phyloP scores from a whole-genome alignment of 2,113 vertebrate species.

The Tamias sibiricus region DNA sequence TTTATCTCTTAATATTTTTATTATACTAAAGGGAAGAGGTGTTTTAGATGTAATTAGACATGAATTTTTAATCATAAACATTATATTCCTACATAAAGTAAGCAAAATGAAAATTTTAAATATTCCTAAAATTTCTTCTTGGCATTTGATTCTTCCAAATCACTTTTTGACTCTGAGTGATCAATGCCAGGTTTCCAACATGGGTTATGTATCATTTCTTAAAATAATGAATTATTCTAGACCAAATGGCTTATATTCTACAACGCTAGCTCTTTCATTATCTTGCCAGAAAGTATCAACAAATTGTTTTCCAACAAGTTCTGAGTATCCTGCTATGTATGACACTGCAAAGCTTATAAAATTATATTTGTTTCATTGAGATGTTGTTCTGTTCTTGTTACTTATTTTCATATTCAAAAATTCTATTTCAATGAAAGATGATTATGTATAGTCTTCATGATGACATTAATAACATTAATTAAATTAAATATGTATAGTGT shows the following conservation, averaged over 20 bases:
- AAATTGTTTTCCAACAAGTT: slow-evolving; percentile 10
- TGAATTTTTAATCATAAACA: slow-evolving; percentile 17
- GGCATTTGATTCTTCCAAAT: background rate
- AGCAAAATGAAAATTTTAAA: slow-evolving; percentile 2
- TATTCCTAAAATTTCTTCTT: background rate
- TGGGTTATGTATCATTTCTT: background rate
- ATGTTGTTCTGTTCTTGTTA: background rate
- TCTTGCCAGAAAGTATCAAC: background rate
- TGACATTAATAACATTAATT: background rate
- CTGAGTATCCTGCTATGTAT: background rate
- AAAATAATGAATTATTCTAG: slow-evolving; percentile 12
- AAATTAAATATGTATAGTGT: background rate
- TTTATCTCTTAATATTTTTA: background rate
- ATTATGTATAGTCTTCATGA: background rate
- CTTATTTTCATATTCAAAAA: background rate
- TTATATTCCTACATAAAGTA: background rate
- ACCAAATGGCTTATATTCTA: background rate
- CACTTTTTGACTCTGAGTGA: background rate
- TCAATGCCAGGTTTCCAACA: background rate
- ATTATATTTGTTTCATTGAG: background rate
- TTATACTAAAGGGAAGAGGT: background rate
- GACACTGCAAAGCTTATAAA: background rate
- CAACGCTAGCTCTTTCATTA: background rate
- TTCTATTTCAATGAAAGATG: background rate
- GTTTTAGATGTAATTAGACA: background rate